Evolutionary conservation across 2,888 invertebrate species (phyloP).

Genomic region (Itoplectis maculator): DNA sequence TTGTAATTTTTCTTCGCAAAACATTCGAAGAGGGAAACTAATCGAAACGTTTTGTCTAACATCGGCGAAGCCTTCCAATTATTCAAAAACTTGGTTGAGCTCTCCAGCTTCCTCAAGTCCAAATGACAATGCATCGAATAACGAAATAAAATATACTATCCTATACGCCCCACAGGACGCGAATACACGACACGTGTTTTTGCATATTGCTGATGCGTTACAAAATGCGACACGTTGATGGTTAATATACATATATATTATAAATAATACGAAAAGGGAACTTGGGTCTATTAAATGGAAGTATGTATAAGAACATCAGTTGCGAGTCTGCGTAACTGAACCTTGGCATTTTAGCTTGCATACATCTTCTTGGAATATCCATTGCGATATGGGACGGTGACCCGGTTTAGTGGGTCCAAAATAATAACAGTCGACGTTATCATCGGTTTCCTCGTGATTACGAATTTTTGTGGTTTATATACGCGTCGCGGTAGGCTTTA

Average conservation of each 20-base stretch:
- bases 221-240: conserved; percentile 36
- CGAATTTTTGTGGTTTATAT: conserved; percentile 94
- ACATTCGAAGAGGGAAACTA: background rate
- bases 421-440: conserved; percentile 27
- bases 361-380: conserved; percentile 47
- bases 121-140: conserved; percentile 50
- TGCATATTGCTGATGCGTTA: conserved; percentile 44
- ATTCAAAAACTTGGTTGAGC: background rate
- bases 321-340: conserved; percentile 45
- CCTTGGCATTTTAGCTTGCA: conserved; percentile 56
- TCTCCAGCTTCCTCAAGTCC: conserved; percentile 25
- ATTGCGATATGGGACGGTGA: no score
- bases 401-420: no score
- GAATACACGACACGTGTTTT: conserved; percentile 38
- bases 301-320: conserved; percentile 48
- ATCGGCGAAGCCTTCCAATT: conserved; percentile 7
- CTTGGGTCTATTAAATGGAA: conserved; percentile 53
- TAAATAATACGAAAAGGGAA: conserved; percentile 40
- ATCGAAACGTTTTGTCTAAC: no score
- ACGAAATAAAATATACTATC: conserved; percentile 60
- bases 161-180: conserved; percentile 43
- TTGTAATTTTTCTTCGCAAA: no score
- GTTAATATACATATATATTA: conserved; percentile 29
- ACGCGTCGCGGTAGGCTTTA: conserved; percentile 99
- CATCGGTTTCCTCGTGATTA: conserved; percentile 78